A percentile compares a stretch with the other conserved stretches of the same genome.
Conservation (phyloP, 2,888 invertebrate genomes). For the Ochropleura plecta region DNA sequence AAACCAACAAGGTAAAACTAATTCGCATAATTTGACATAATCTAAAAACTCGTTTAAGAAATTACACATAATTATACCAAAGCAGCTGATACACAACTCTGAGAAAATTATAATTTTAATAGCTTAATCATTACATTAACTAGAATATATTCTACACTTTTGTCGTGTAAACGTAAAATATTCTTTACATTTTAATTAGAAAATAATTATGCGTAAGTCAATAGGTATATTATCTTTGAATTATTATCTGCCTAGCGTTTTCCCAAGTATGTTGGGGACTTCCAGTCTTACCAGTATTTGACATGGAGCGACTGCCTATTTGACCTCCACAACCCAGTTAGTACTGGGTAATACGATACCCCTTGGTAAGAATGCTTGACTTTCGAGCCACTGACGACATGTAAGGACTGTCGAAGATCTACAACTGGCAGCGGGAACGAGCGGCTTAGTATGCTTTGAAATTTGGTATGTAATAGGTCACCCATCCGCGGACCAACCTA, state of each 20-base stretch:
- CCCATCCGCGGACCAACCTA: too few species aligned
- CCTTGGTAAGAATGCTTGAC: neutral
- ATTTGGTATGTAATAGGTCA: neutral
- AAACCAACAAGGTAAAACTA: neutral
- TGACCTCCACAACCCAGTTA: neutral
- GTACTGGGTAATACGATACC: neutral
- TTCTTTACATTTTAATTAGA: neutral
- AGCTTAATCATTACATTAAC: slow-evolving; percentile 32
- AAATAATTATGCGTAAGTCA: neutral
- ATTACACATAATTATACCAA: slow-evolving; percentile 20
- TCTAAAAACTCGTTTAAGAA: slow-evolving; percentile 10
- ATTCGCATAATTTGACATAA: slow-evolving; percentile 22
- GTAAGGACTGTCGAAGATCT: neutral
- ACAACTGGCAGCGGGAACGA: neutral
- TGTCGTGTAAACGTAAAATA: neutral
- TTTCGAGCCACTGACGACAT: neutral
- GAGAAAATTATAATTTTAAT: slow-evolving; percentile 27
- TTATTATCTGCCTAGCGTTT: neutral
- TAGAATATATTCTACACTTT: neutral
- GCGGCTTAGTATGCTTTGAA: neutral
- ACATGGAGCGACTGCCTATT: neutral
- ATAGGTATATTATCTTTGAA: neutral
- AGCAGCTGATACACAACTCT: slow-evolving; percentile 15
- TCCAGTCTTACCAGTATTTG: neutral
- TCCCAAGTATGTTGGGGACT: neutral